phyloP scores from a whole-genome alignment of 2,113 vertebrate species.

The Scomber colias region DNA sequence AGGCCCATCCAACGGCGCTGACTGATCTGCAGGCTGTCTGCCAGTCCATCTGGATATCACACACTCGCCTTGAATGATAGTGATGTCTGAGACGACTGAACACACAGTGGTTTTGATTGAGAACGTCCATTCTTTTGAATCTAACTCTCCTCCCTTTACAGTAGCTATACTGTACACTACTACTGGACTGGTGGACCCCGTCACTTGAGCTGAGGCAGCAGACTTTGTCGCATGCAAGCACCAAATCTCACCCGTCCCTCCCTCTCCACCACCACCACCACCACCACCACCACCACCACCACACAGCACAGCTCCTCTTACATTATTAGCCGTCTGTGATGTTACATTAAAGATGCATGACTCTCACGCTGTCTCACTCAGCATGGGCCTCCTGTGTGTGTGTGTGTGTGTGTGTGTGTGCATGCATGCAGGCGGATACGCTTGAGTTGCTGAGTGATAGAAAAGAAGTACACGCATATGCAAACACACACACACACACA shows the following conservation, averaged over 20 bases:
- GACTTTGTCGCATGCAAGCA: conserved; percentile 13
- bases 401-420: conserved; percentile 44
- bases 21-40: conserved; percentile 56
- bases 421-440: conserved; percentile 17
- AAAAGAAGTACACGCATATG: conserved; percentile 34
- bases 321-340: conserved; percentile 83
- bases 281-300: too few species aligned
- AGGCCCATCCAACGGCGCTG: neutral
- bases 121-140: conserved; percentile 35
- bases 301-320: conserved; percentile 74
- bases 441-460: conserved; percentile 41
- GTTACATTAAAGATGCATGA: conserved; percentile 85
- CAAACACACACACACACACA: conserved; percentile 17
- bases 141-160: conserved; percentile 5
- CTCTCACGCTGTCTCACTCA: conserved; percentile 82
- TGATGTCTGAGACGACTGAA: conserved; percentile 36
- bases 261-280: too few species aligned
- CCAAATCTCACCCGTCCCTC: conserved; percentile 43
- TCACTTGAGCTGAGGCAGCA: neutral
- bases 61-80: conserved; percentile 19
- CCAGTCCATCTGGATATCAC: conserved; percentile 63
- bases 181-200: conserved; percentile 1
- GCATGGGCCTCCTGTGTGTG: conserved; percentile 60
- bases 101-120: conserved; percentile 18
- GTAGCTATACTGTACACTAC: neutral